These are phyloP conservation scores for Mixornis gularis DNA, from an alignment of 2,113 vertebrate species.

Conservation along the genomic window DNA sequence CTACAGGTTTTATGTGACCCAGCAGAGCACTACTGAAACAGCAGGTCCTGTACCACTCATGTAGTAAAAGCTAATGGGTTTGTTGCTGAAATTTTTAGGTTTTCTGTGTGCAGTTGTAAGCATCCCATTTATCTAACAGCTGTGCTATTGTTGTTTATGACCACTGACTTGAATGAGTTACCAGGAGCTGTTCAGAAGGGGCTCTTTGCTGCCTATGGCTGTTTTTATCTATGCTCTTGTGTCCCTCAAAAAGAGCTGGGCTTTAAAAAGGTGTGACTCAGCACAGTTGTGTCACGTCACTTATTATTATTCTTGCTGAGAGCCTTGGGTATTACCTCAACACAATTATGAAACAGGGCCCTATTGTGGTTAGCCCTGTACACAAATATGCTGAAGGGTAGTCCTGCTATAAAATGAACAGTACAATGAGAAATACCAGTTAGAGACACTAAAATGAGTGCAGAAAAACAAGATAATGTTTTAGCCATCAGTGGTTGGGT, in stretches of 20 bases:
- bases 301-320: constrained; percentile 21
- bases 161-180: constrained; percentile 41
- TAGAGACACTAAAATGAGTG: not conserved
- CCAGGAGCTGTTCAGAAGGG: constrained; percentile 23
- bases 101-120: constrained; percentile 45
- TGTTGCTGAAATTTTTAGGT: constrained; percentile 32
- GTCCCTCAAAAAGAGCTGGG: constrained; percentile 9
- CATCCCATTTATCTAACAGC: constrained; percentile 43
- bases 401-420: not conserved
- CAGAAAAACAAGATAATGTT: not conserved
- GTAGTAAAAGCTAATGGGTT: constrained; percentile 43
- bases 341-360: not conserved
- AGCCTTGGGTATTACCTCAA: constrained; percentile 28
- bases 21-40: constrained; percentile 32
- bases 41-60: constrained; percentile 27
- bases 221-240: constrained; percentile 1
- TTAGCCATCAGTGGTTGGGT: not conserved
- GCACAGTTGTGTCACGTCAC: not conserved
- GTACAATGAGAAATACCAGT: not conserved
- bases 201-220: not conserved
- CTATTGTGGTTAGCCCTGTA: not conserved
- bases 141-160: constrained; percentile 50
- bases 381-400: not conserved
- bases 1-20: constrained; percentile 33
- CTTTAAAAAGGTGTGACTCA: constrained; percentile 53